These are phyloP conservation scores for Ceriagrion tenellum DNA, from an alignment of 2,888 invertebrate genomes.

Conservation along the genomic window DNA sequence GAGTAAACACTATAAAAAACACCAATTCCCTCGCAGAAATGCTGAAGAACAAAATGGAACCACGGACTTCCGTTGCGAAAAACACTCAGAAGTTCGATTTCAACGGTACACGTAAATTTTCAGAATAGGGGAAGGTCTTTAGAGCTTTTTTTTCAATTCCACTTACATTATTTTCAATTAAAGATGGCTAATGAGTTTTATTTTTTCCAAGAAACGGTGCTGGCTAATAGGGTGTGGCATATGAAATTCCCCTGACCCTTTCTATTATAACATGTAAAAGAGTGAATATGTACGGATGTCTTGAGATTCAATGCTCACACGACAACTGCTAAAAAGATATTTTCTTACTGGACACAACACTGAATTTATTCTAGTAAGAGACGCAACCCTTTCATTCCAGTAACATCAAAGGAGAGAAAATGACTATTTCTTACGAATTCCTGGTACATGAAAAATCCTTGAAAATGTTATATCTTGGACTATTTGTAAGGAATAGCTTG, in stretches of 20 bases:
- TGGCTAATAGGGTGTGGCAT: neutral
- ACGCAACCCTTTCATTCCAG: neutral
- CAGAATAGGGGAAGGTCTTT: too few species aligned
- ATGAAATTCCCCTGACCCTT: neutral
- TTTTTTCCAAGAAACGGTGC: neutral
- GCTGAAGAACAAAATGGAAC: too few species aligned
- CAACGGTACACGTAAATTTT: too few species aligned
- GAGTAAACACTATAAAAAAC: too few species aligned
- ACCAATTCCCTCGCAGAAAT: too few species aligned
- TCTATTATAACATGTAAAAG: neutral
- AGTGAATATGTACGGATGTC: neutral
- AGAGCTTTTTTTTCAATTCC: too few species aligned
- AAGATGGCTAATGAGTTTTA: too few species aligned
- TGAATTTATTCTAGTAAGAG: neutral
- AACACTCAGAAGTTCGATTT: too few species aligned
- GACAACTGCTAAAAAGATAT: neutral
- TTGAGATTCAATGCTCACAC: neutral
- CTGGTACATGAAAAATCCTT: neutral
- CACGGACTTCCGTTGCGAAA: too few species aligned
- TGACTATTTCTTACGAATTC: neutral
- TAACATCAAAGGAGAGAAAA: slow-evolving; percentile 10
- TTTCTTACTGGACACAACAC: neutral
- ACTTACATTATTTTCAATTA: too few species aligned
- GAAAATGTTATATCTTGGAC: neutral
- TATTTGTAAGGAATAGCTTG: neutral